Evolutionary conservation across 1,140 invertebrate genomes (phyloP).

Genomic region (Belonocnema kinseyi): DNA sequence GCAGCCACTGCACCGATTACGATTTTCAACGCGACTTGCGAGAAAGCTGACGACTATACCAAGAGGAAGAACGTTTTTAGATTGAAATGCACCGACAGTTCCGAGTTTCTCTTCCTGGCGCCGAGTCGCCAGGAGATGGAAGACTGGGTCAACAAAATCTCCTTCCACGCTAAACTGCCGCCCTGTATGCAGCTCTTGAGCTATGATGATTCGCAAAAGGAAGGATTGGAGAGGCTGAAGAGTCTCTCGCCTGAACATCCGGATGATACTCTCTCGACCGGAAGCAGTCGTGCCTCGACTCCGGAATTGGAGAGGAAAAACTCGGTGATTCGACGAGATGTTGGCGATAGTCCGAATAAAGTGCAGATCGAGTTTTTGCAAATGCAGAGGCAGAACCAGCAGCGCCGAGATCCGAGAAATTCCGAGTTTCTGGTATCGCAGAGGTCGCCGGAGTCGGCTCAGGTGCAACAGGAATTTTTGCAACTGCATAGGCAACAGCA

Average conservation of each 20-base stretch:
- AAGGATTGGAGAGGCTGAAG: slow-evolving; percentile 68
- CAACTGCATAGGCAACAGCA: slow-evolving; percentile 63
- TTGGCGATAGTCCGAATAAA: slow-evolving; percentile 56
- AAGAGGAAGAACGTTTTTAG: slow-evolving; percentile 97
- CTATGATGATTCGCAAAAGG: slow-evolving; percentile 81
- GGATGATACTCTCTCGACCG: slow-evolving; percentile 68
- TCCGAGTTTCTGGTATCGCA: neutral
- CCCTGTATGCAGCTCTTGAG: slow-evolving; percentile 92
- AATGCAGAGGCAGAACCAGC: slow-evolving; percentile 63
- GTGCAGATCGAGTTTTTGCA: slow-evolving; percentile 68
- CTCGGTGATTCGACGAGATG: slow-evolving; percentile 70
- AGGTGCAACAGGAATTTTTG: slow-evolving; percentile 56
- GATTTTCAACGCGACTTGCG: slow-evolving; percentile 90
- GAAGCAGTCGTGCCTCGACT: slow-evolving; percentile 74
- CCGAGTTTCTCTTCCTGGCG: slow-evolving; percentile 94
- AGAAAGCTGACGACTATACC: slow-evolving; percentile 93
- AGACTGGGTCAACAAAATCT: slow-evolving; percentile 96
- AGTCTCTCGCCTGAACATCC: slow-evolving; percentile 59
- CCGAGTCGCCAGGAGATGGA: slow-evolving; percentile 85
- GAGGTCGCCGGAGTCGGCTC: neutral
- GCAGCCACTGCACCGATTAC: slow-evolving; percentile 92
- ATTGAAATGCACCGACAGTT: slow-evolving; percentile 90
- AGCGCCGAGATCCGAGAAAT: slow-evolving; percentile 26
- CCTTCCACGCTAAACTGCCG: slow-evolving; percentile 93
- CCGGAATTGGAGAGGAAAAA: slow-evolving; percentile 74